phyloP scores from a whole-genome alignment of 2,113 vertebrate species.

The Morone saxatilis region DNA sequence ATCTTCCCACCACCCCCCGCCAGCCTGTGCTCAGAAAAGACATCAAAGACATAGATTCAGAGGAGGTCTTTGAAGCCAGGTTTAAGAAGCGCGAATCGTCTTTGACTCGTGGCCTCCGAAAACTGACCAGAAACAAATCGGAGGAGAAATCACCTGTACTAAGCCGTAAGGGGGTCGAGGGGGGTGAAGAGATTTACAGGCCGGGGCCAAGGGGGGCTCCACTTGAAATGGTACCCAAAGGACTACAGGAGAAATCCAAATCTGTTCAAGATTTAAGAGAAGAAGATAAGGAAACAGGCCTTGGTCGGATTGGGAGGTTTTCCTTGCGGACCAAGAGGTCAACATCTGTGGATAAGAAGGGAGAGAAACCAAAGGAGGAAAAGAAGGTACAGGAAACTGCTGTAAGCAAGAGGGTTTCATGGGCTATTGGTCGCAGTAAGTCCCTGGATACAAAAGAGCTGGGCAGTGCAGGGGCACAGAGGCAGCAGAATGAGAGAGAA shows the following conservation, averaged over 20 bases:
- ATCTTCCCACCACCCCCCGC: constrained; percentile 32
- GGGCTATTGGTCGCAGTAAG: constrained; percentile 85
- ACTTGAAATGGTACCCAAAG: constrained; percentile 85
- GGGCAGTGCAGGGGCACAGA: constrained; percentile 26
- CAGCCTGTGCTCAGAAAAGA: constrained; percentile 77
- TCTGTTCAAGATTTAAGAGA: constrained; percentile 92
- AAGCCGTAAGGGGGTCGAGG: constrained; percentile 76
- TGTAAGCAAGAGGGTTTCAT: constrained; percentile 81
- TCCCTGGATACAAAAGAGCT: constrained; percentile 80
- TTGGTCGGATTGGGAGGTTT: constrained; percentile 89
- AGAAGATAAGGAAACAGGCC: constrained; percentile 84
- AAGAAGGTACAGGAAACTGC: constrained; percentile 74
- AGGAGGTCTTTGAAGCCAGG: constrained; percentile 95
- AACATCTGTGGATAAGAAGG: constrained; percentile 80
- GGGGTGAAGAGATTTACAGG: constrained; percentile 91
- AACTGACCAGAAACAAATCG: constrained; percentile 90
- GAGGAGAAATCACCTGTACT: constrained; percentile 88
- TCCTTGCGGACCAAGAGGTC: constrained; percentile 86
- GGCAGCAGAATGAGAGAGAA: constrained; percentile 53
- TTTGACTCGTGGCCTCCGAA: constrained; percentile 89
- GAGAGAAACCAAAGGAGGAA: constrained; percentile 69
- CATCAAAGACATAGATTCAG: constrained; percentile 93
- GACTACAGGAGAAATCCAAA: constrained; percentile 87
- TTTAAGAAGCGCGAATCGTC: constrained; percentile 94
- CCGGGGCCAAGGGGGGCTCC: constrained; percentile 89